Evolutionary conservation across 2,797 vertebrate species (phyloP).

Genomic region (Rhynchotus rufescens): DNA sequence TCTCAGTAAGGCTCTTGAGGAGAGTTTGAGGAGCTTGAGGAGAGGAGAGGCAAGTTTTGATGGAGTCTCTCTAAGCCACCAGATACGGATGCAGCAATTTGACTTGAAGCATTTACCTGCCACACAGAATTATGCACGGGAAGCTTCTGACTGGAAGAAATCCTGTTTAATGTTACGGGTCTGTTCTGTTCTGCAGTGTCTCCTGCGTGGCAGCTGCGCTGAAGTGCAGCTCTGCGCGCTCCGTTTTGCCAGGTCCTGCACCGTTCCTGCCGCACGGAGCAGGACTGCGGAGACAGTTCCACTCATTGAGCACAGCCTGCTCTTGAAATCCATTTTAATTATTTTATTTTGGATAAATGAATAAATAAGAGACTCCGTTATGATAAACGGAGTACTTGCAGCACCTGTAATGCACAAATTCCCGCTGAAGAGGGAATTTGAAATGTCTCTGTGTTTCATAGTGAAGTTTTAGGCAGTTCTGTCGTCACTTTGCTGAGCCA

Average conservation of each 20-base stretch:
- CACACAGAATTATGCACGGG: constrained; percentile 42
- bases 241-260: constrained; percentile 50
- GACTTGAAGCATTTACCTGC: constrained; percentile 70
- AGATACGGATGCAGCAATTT: neutral
- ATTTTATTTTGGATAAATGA: constrained; percentile 64
- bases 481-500: constrained; percentile 17
- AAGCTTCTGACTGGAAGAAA: constrained; percentile 70
- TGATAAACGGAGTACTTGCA: constrained; percentile 64
- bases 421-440: constrained; percentile 64
- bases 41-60: constrained; percentile 20
- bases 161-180: constrained; percentile 47
- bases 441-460: constrained; percentile 52
- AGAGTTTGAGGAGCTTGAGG: no score
- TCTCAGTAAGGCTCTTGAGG: neutral
- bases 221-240: constrained; percentile 66
- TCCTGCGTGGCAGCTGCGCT: constrained; percentile 71
- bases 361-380: constrained; percentile 72
- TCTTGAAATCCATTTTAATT: constrained; percentile 73
- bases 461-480: constrained; percentile 46
- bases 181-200: constrained; percentile 41
- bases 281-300: constrained; percentile 60
- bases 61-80: neutral
- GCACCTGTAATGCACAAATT: constrained; percentile 68
- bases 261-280: constrained; percentile 28
- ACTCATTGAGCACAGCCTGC: constrained; percentile 68